Base-by-base conservation (phyloP, 2,888 invertebrate genomes). In the Byasa hedistus region DNA sequence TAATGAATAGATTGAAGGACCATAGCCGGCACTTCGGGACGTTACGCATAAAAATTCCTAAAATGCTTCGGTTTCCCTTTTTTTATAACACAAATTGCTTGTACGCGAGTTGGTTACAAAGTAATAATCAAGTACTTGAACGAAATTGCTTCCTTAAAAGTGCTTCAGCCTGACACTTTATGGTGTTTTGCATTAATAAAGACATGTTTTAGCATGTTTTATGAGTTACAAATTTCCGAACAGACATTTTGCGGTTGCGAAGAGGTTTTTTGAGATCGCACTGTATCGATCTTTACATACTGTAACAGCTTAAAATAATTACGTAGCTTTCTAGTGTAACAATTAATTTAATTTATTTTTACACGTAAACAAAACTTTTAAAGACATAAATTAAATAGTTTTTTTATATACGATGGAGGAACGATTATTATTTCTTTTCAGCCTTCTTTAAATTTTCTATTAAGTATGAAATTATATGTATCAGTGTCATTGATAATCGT, bases 1-100 rank as follows among this genome's bases (percentile, higher is more conserved):
- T 78, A 76, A 79, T 77, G 72, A 77, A 76, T 64, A 64, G 56
- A 55, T 62, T 60, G 55, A 55, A 66, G 44, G 23, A 55, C 44
- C 56, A 61, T 57, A 58, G n/a, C 54, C 59, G 59, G 52, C 52
- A 57, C 44, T 51, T 57, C 55, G 36, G 64, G 65, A 66, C 68
- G 66, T 67, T 68, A 69, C 52, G 51, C 54, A 44, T 59, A 59
- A 64, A 64, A 64, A 64, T 48, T 63, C 22, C 61, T 61, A 61
- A 62, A 66, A 52, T 10, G 52, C 52, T 8, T 52, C 21, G 17
- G 21, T 1, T n/a, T 52, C 21, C 21, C 24, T 36, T 22, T 65
- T 24, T 60, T 61, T 54, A 32, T 44, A 61, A 61, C 57, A 61
- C 36, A 65, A 65, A 61, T 61, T 48, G 65, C 64, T 64, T 54